Conservation (phyloP, 2,888 invertebrate species). For the Nymphalis c-album region DNA sequence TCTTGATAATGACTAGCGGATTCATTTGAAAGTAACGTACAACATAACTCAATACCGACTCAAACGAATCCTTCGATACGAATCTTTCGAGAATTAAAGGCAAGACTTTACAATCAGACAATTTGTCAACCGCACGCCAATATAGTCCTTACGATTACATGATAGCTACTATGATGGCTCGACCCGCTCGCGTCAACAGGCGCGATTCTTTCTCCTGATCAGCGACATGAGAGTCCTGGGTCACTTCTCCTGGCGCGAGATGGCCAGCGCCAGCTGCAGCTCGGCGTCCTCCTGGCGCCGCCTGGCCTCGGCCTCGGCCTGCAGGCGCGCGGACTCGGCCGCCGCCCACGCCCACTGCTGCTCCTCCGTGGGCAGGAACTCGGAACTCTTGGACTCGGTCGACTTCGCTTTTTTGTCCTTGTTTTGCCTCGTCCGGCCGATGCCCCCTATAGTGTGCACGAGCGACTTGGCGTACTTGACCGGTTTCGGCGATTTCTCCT, state of each 20-base stretch:
- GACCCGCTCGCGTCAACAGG: conserved; percentile 1
- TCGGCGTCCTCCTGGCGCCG: conserved; percentile 86
- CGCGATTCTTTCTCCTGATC: conserved; percentile 19
- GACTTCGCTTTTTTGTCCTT: conserved; percentile 65
- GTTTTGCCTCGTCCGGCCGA: conserved; percentile 59
- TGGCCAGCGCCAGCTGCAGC: conserved; percentile 85
- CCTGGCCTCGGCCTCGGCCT: conserved; percentile 82
- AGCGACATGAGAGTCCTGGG: conserved; percentile 1
- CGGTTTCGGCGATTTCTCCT: conserved; percentile 75
- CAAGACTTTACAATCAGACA: conserved; percentile 20
- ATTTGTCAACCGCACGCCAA: conserved; percentile 10
- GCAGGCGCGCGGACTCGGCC: conserved; percentile 83
- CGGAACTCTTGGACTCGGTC: conserved; percentile 50
- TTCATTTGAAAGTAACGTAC: conserved; percentile 10
- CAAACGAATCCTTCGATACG: conserved; percentile 10
- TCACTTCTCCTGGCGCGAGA: conserved; percentile 82
- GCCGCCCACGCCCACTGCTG: conserved; percentile 89
- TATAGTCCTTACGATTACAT: conserved; percentile 11
- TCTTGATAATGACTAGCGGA: conserved; percentile 38
- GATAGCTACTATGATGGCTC: not conserved
- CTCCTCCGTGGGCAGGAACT: conserved; percentile 80
- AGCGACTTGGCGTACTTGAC: conserved; percentile 74
- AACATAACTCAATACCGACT: conserved; percentile 10
- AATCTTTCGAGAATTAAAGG: conserved; percentile 20
- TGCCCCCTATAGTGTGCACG: conserved; percentile 76